These are phyloP conservation scores for Dryoscopus gambensis DNA, from an alignment of 2,113 vertebrate genomes.

Conservation along the genomic window DNA sequence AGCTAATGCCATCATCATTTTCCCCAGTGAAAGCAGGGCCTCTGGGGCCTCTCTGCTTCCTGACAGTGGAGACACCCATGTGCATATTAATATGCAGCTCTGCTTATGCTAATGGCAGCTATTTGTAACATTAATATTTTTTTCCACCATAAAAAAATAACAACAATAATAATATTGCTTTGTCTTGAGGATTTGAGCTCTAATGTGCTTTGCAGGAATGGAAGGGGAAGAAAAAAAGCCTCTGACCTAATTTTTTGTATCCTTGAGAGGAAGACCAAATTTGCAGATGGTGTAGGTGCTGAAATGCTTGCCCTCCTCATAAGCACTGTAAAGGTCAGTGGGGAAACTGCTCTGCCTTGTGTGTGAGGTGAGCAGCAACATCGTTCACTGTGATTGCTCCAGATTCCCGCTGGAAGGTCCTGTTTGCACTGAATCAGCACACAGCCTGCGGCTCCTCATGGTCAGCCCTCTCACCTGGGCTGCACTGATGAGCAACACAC, in stretches of 20 bases:
- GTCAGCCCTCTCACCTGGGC: not conserved
- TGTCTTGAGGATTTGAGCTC: slow-evolving; percentile 72
- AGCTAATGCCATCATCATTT: slow-evolving; percentile 64
- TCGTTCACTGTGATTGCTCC: not conserved
- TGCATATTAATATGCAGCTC: slow-evolving; percentile 73
- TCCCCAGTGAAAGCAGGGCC: slow-evolving; percentile 68
- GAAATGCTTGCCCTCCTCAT: not conserved
- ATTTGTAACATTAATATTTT: slow-evolving; percentile 80
- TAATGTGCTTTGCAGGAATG: slow-evolving; percentile 63
- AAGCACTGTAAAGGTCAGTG: not conserved
- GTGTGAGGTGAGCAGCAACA: not conserved
- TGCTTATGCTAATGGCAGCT: slow-evolving; percentile 66
- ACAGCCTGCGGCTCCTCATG: accelerated
- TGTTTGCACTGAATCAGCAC: not conserved
- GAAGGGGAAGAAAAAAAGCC: slow-evolving; percentile 36
- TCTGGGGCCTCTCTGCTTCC: slow-evolving; percentile 64
- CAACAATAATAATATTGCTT: slow-evolving; percentile 67
- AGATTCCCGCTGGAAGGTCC: not conserved
- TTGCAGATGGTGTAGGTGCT: not conserved
- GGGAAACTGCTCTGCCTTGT: not conserved
- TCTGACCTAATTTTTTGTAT: slow-evolving; percentile 60
- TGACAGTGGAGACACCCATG: slow-evolving; percentile 65
- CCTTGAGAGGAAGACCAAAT: slow-evolving; percentile 1
- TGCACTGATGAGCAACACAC: not conserved
- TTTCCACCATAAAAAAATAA: slow-evolving; percentile 70